Base-by-base conservation (phyloP, 2,113 vertebrate genomes). In the Cebus imitator region DNA sequence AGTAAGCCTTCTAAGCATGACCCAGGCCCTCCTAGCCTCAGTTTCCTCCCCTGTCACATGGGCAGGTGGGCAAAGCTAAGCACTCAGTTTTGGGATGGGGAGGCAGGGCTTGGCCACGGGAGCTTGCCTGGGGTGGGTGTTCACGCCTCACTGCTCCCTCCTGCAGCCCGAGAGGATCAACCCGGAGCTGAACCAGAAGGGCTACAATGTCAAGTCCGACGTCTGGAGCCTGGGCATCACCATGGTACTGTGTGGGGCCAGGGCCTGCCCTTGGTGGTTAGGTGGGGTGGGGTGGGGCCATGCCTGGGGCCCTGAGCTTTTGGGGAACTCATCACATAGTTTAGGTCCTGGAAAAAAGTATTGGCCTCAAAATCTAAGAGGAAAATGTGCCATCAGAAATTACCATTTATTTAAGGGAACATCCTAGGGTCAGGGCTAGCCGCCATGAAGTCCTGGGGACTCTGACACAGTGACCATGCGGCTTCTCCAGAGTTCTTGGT, bases 201-300 rank as follows among this genome's bases (percentile, higher is more conserved):
- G 99, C 76, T 99, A 99, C 97, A 99, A 99, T 0, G 99, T 99
- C 93, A 99, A 99, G 95, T 99, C 99, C 0, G 99, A 99, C 0
- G 99, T 99, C 90, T 99, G 99, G 99, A 99, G 99, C 68, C 98
- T 99, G 0, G 99, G 99, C 57, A 99, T 99, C 98, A 99, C 99
- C 2, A 99, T 99, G 99, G 99, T 99, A 98, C 3, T 0, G 5
- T 18, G 50, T 14, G 35, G 83, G 68, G 30, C 25, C 20, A 21
- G 70, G 40, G 27, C 16, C 25, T 1, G 20, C 50, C 35, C n/a
- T 55, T 83, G 35, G 32, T 83, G 52, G 52, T 52, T 0, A 13
- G 37, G n/a, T 21, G 45, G 68, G 73, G 70, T 12, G 21, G 50
- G 45, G 12, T 25, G 35, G 50, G 18, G 35, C 20, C 0, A 3